phyloP scores from a whole-genome alignment of 2,888 invertebrate genomes.

The Eurois occulta region DNA sequence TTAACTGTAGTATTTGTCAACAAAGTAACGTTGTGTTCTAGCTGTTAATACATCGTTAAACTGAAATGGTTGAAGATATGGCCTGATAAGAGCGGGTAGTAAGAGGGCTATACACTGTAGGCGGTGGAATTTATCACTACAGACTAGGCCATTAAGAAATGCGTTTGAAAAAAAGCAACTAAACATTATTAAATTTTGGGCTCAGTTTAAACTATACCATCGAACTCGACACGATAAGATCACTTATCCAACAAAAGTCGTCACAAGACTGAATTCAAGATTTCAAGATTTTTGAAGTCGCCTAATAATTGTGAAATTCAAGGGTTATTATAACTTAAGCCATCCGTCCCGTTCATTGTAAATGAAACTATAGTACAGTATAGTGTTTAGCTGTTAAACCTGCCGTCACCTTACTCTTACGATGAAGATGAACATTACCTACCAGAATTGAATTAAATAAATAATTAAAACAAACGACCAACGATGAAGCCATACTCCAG shows the following conservation, averaged over 20 bases:
- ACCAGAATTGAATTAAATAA: neutral
- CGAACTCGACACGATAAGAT: neutral
- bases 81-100: constrained; percentile 59
- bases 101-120: constrained; percentile 44
- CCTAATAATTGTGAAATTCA: neutral
- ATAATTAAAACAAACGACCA: constrained; percentile 16
- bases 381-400: too few species aligned
- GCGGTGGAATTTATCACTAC: constrained; percentile 38
- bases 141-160: constrained; percentile 5
- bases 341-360: neutral
- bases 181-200: neutral
- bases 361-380: neutral
- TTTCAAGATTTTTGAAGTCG: neutral
- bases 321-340: neutral
- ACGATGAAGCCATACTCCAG: constrained; percentile 49
- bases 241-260: neutral
- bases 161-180: neutral
- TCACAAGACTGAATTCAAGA: neutral
- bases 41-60: constrained; percentile 71
- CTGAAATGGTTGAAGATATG: constrained; percentile 63
- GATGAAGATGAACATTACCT: neutral
- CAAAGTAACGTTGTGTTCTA: constrained; percentile 69
- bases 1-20: constrained; percentile 70
- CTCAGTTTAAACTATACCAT: neutral
- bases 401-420: too few species aligned